Conservation (phyloP, 2,113 vertebrate species). For the Piprites chloris region DNA sequence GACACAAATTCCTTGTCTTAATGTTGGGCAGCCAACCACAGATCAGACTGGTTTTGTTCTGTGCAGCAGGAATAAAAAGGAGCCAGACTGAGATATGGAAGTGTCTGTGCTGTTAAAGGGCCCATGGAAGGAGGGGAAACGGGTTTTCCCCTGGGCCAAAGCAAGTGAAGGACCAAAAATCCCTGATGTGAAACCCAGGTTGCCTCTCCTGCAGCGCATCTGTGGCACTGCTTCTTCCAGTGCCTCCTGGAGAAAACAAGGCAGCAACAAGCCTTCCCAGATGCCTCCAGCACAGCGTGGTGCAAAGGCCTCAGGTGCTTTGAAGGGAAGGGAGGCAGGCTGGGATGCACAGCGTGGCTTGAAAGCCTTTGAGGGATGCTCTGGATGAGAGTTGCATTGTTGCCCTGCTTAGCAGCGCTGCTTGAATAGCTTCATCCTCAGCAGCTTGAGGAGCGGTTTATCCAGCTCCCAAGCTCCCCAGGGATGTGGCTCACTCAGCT, state of each 20-base stretch:
- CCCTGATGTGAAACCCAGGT: background rate
- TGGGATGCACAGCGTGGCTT: background rate
- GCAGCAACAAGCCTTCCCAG: background rate
- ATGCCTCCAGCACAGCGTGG: background rate
- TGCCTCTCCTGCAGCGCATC: background rate
- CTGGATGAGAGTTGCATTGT: background rate
- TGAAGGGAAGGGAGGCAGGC: background rate
- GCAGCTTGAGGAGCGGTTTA: background rate
- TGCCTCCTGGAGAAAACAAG: background rate
- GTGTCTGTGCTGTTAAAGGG: background rate
- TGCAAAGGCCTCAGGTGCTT: background rate
- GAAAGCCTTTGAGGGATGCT: background rate
- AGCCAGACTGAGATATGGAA: accelerated
- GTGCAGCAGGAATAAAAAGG: background rate
- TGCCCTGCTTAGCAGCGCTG: background rate
- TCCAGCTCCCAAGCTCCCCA: background rate
- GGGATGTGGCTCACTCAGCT: background rate
- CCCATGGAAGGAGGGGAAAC: background rate
- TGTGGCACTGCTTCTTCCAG: background rate
- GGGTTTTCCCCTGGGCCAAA: background rate
- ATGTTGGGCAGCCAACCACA: background rate
- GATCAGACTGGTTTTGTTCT: background rate
- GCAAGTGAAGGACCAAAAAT: background rate
- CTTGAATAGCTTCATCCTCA: background rate
- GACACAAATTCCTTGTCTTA: background rate